phyloP scores from a whole-genome alignment of 2,888 invertebrate species.

The Amiota minor region DNA sequence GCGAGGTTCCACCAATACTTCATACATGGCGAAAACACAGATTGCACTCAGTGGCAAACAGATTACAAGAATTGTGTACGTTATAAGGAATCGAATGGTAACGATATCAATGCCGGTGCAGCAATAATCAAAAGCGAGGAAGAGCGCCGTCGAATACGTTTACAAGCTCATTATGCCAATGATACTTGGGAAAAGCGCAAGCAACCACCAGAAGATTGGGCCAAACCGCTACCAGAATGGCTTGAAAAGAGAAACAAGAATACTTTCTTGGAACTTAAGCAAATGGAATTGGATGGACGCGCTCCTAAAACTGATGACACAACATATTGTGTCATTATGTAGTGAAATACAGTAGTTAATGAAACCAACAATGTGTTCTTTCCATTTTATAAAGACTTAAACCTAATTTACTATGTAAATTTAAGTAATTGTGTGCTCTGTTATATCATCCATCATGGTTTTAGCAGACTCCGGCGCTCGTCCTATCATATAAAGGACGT shows the following conservation, averaged over 20 bases:
- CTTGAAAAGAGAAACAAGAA: conserved; percentile 80
- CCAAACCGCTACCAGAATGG: conserved; percentile 85
- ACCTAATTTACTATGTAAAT: not conserved
- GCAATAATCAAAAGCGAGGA: conserved; percentile 83
- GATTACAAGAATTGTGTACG: conserved; percentile 84
- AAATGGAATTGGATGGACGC: conserved; percentile 77
- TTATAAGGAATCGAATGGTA: conserved; percentile 77
- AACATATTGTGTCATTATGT: conserved; percentile 66
- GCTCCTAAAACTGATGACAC: conserved; percentile 47
- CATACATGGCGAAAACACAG: conserved; percentile 80
- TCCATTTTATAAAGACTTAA: no score
- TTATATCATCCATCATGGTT: conserved; percentile 54
- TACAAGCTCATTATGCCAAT: conserved; percentile 82
- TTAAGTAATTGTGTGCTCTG: conserved; percentile 26
- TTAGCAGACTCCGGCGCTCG: conserved; percentile 74
- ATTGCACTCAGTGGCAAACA: conserved; percentile 86
- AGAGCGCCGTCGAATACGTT: conserved; percentile 77
- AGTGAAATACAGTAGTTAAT: conserved; percentile 33
- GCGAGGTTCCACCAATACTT: conserved; percentile 91
- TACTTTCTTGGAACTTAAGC: conserved; percentile 79
- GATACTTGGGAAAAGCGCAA: conserved; percentile 85
- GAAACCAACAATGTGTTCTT: no score
- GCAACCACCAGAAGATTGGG: conserved; percentile 86
- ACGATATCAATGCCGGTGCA: conserved; percentile 78
- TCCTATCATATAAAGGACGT: conserved; percentile 65